These are phyloP conservation scores for Scrobipalpa costella DNA, from an alignment of 2,888 invertebrate genomes.

Conservation along the genomic window DNA sequence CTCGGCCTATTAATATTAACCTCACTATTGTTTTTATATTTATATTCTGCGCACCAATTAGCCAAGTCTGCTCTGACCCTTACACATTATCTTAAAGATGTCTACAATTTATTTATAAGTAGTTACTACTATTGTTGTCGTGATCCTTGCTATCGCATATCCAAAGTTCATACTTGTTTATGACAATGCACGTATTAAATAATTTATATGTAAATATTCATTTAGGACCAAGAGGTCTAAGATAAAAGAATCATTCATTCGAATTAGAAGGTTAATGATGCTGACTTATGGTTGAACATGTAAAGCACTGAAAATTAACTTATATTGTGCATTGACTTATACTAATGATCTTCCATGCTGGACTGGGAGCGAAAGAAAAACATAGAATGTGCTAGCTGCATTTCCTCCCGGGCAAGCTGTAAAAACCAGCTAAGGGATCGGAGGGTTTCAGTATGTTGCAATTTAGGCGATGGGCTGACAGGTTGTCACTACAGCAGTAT, in stretches of 20 bases:
- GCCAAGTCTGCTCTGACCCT: no score
- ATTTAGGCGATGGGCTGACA: no score
- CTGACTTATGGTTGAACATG: background rate
- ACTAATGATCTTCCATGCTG: background rate
- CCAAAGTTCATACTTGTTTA: background rate
- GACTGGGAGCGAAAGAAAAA: no score
- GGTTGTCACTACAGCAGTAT: no score
- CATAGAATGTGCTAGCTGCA: no score
- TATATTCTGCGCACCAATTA: no score
- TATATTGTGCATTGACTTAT: background rate
- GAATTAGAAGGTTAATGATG: constrained; percentile 8
- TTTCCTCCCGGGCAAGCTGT: no score
- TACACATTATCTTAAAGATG: background rate
- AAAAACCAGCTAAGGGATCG: no score
- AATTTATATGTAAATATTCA: background rate
- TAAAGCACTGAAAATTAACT: background rate
- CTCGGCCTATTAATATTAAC: no score
- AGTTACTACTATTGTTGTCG: background rate
- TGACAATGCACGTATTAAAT: background rate
- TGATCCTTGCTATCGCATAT: background rate
- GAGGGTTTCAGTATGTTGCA: no score
- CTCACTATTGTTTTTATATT: no score
- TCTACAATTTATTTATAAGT: background rate
- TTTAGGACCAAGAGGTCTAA: background rate
- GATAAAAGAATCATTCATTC: background rate